Base-by-base conservation (phyloP, 2,888 invertebrate species). In the Mythimna pallens region DNA sequence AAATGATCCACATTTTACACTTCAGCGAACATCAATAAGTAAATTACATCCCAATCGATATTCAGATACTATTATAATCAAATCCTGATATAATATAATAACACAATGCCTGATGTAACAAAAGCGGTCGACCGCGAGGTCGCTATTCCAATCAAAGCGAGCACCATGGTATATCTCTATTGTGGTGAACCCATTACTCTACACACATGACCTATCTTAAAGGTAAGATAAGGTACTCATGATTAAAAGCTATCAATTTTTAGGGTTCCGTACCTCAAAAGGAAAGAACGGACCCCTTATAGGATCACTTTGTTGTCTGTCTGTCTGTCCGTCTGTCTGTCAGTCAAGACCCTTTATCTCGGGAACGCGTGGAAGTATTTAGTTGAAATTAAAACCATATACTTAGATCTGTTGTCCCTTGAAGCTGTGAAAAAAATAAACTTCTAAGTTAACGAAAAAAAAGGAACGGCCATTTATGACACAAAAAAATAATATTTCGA, bases 61-160 rank as follows among this genome's bases (percentile, higher is more conserved):
- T 55, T 40, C 36, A 40, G 50, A 67, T 78, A 59, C 58, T 64
- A 59, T 75, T 52, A 74, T 74, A 73, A 65, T 74, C 36, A 65
- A 74, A 80, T 80, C 36, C 20, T 30, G n/a, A 66, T 74, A 80
- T 61, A 73, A 47, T 43, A 47, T 72, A 64, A 75, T 57, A 70
- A 34, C 34, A 47, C 72, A 79, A 65, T 65, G 52, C 22, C 61
- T 25, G 17, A 25, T n/a, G 25, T 30, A 81, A 81, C 76, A 75
- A 78, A 65, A 67, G 40, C 65, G 25, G 57, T 50, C 25, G 57
- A 47, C 25, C 58, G 59, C 65, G 52, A 54, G 77, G 14, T 70
- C 64, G 43, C 25, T 34, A 54, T 66, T 47, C 66, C 64, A 67
- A 77, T 77, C 59, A 70, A 70, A 65, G 47, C 57, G 30, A 14